Base-by-base conservation (phyloP, 2,888 invertebrate genomes). In the Corbicula japonica region DNA sequence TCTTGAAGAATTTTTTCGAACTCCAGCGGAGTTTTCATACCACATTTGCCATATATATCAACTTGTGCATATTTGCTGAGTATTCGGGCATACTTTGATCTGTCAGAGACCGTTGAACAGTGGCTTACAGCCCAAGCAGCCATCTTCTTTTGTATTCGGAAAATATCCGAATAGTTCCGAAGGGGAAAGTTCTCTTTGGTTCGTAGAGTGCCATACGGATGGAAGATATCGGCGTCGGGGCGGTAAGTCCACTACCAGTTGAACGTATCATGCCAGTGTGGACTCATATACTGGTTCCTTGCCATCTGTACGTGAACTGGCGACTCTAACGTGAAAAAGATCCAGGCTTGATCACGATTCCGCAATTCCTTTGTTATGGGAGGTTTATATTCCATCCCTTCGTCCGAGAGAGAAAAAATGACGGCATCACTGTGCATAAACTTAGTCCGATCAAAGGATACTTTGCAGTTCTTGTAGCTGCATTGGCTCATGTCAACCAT, bases 171-270 rank as follows among this genome's bases (percentile, higher is more conserved):
- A 61, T 80, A 85, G 54, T 86, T 63, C 38, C 50, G 73, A 1
- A 48, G 8, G 4, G 52, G 54, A n/a, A 62, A 6, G 0, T 28
- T 52, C 32, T 44, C 23, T 52, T 46, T 62, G 3, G 34, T 71
- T n/a, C 10, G 28, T 21, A 63, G 54, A 21, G 70, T 68, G 0
- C 85, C 85, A 44, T 85, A 86, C 5, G 78, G 83, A 15, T 78
- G 32, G 4, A 74, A 76, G 10, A 88, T 74, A 63, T 88, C 88
- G 2, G 89, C 78, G 56, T 87, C 87, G 0, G 48, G 48, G 28
- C 86, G 60, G 56, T 87, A 87, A 4, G 88, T 85, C 82, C 83
- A 77, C 1, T 88, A 86, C 84, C 83, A 83, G 76, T 89, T 89
- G 66, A 89, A 87, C 1, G 73, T 48, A 23, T 66, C 38, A 1